A percentile compares a stretch with the other conserved stretches of the same genome.
Conservation (phyloP, 2,797 vertebrate species). For the Spondyliosoma cantharus region DNA sequence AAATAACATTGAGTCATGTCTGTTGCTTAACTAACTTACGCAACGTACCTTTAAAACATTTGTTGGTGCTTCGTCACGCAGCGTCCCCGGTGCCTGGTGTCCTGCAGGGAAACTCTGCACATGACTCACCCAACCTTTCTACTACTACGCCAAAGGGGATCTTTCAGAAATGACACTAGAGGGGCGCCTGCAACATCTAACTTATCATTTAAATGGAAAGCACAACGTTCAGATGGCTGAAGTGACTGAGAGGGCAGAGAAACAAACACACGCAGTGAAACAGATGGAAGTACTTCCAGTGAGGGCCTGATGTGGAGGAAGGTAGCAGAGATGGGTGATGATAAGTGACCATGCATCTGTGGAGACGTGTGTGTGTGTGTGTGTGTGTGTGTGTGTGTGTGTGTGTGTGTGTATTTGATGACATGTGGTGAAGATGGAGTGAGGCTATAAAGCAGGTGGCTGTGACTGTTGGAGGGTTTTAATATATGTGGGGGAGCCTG, state of each 20-base stretch:
- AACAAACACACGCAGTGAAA: constrained; percentile 1
- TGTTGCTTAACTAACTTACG: too few relatives aligned
- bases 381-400: constrained; percentile 9
- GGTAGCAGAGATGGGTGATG: constrained; percentile 15
- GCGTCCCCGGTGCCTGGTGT: too few relatives aligned
- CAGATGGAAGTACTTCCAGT: constrained; percentile 5
- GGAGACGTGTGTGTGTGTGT: constrained; percentile 4
- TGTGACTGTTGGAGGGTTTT: constrained; percentile 66
- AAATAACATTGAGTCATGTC: too few relatives aligned
- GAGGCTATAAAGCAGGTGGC: constrained; percentile 72
- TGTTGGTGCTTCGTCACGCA: too few relatives aligned
- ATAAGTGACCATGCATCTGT: constrained; percentile 14
- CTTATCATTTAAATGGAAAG: constrained; percentile 4
- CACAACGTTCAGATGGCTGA: constrained; percentile 8
- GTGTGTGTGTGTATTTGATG: constrained; percentile 26
- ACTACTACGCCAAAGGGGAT: too few relatives aligned
- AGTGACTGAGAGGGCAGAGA: neutral
- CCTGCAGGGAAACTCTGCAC: too few relatives aligned
- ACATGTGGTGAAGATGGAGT: constrained; percentile 70
- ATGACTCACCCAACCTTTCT: too few relatives aligned
- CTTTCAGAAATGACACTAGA: neutral
- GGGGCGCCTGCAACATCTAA: constrained; percentile 15
- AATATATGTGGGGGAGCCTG: constrained; percentile 55
- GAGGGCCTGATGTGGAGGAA: constrained; percentile 17
- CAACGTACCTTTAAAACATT: too few relatives aligned